These are phyloP conservation scores for Emys orbicularis DNA, from an alignment of 2,797 vertebrate genomes.

Conservation along the genomic window DNA sequence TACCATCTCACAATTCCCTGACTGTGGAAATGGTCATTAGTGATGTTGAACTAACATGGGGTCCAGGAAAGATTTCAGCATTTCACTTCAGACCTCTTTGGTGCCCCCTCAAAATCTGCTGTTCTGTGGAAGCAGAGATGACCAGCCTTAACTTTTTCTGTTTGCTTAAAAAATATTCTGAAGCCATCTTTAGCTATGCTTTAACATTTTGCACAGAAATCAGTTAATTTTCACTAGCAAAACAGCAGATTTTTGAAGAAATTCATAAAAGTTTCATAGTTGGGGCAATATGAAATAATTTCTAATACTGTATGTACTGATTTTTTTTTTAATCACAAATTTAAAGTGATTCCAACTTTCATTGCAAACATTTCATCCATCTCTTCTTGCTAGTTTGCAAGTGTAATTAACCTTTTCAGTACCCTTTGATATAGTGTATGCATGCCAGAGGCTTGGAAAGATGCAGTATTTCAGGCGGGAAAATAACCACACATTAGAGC, in stretches of 20 bases:
- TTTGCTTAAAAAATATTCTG: background rate
- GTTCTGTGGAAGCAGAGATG: background rate
- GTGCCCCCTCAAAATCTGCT: background rate
- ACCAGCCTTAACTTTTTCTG: rapidly evolving
- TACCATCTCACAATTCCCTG: background rate
- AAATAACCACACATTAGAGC: background rate
- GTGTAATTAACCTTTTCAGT: conserved; percentile 34
- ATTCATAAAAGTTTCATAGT: background rate
- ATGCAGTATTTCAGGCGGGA: background rate
- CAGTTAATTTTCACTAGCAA: background rate
- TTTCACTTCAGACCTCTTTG: background rate
- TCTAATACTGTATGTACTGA: rapidly evolving
- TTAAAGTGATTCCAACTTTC: background rate
- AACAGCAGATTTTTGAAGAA: background rate
- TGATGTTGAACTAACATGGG: background rate
- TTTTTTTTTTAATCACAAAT: background rate
- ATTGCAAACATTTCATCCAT: background rate
- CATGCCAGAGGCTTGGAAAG: background rate
- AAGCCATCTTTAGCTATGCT: background rate
- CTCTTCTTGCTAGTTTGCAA: background rate
- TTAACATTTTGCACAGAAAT: background rate
- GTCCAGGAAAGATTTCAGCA: background rate
- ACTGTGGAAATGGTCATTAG: background rate
- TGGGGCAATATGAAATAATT: background rate
- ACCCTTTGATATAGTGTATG: background rate